Conservation (phyloP, 2,888 invertebrate genomes). For the Iselma pallidipennis region DNA sequence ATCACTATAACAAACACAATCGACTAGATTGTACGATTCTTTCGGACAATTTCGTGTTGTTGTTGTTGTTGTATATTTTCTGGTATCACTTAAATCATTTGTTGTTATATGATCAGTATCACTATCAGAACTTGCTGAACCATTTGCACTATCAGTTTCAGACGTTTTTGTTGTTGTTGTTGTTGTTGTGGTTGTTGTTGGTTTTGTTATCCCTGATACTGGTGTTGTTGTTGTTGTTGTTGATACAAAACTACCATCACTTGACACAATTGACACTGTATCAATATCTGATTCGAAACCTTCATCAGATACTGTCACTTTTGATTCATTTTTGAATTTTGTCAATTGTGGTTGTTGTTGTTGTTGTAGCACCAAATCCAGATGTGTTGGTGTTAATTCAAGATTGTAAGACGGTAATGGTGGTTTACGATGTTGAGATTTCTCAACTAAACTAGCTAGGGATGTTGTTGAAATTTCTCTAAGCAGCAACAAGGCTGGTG, state of each 20-base stretch:
- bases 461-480: constrained; percentile 48
- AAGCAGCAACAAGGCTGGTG: constrained; percentile 49
- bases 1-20: constrained; percentile 55
- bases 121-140: constrained; percentile 52
- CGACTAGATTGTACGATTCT: constrained; percentile 53
- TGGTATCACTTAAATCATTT: neutral
- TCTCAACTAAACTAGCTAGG: constrained; percentile 51
- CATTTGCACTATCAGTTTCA: constrained; percentile 56
- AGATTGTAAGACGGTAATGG: constrained; percentile 49
- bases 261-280: constrained; percentile 52
- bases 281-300: constrained; percentile 59
- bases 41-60: constrained; percentile 10
- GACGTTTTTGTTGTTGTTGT: constrained; percentile 35
- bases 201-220: no score
- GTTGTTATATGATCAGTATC: constrained; percentile 41
- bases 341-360: constrained; percentile 15
- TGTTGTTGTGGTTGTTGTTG: constrained; percentile 31
- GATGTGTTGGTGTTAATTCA: constrained; percentile 44
- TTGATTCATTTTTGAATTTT: constrained; percentile 25
- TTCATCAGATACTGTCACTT: constrained; percentile 47
- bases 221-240: constrained; percentile 32
- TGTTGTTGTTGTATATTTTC: constrained; percentile 3
- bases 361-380: constrained; percentile 39
- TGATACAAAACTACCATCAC: constrained; percentile 49
- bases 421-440: constrained; percentile 42